Base-by-base conservation (phyloP, 1,140 invertebrate genomes). In the Macrocentrus cingulum region DNA sequence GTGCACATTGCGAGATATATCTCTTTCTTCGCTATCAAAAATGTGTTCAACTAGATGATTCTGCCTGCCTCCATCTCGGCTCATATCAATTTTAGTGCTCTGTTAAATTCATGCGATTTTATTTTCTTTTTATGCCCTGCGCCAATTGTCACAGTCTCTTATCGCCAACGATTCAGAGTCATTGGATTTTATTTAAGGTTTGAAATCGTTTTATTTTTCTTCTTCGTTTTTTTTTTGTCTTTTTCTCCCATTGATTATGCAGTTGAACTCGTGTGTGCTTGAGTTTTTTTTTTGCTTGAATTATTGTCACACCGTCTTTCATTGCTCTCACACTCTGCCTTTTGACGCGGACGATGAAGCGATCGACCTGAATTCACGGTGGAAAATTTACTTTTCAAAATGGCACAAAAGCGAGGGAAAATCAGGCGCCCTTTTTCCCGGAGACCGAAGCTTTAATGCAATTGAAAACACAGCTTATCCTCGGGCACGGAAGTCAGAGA, bases 381-480 rank as follows among this genome's bases (percentile, higher is more conserved):
- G 36, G 36, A 39, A 11, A 39, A 39, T 39, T 39, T 39, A 39
- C 13, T 39, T 39, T 39, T 16, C 20, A 48, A 48, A 48, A 48
- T 48, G 16, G 45, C 20, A 16, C 15, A 9, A 16, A 44, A 20
- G 42, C 25, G 9, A 29, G 25, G 9, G 25, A 29, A 29, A 29
- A 29, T 29, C 25, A 45, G n/a, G 20, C 20, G 18, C 42, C 9
- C 16, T 9, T 45, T 44, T 34, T 34, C 39, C 25, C 22, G n/a
- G n/a, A 23, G 16, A 8, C 25, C 29, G 18, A 50, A 34, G 59
- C 59, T 60, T 60, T 60, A 60, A 60, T 55, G 36, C 53, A 60
- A 60, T 60, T 60, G 59, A 60, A 60, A 60, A 60, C 52, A 60
- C 52, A 55, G 53, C 59, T 60, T 60, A 60, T 60, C 59, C 59